These are phyloP conservation scores for Seriola rivoliana DNA, from an alignment of 2,113 vertebrate species.

Conservation along the genomic window DNA sequence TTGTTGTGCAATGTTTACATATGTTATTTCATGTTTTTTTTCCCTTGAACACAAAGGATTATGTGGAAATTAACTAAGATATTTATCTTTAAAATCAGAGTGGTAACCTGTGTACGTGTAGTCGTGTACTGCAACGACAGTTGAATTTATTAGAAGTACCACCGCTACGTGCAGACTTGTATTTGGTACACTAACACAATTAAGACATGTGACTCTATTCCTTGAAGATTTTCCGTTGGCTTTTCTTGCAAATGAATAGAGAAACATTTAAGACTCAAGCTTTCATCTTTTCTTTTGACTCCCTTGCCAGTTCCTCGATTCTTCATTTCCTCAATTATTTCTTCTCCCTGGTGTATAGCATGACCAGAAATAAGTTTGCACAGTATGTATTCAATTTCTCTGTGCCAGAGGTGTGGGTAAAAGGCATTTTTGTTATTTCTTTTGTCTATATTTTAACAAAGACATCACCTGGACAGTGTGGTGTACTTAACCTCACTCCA, in stretches of 20 bases:
- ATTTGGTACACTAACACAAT: slow-evolving; percentile 13
- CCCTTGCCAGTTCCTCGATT: slow-evolving; percentile 34
- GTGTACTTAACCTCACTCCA: slow-evolving; percentile 29
- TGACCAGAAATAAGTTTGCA: slow-evolving; percentile 47
- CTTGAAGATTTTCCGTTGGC: slow-evolving; percentile 1
- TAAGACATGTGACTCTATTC: slow-evolving; percentile 14
- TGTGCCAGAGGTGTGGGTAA: background rate
- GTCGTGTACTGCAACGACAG: background rate
- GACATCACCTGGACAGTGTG: background rate
- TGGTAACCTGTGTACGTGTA: background rate
- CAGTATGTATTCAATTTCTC: background rate
- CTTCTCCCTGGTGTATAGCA: slow-evolving; percentile 34
- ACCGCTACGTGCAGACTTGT: background rate
- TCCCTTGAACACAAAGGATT: slow-evolving; percentile 8
- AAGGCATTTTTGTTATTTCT: background rate
- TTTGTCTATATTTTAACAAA: background rate
- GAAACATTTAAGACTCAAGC: slow-evolving; percentile 41
- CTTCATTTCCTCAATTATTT: slow-evolving; percentile 45
- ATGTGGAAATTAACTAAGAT: slow-evolving; percentile 1
- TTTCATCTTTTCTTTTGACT: slow-evolving; percentile 54
- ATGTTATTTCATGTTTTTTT: background rate
- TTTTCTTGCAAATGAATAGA: slow-evolving; percentile 41
- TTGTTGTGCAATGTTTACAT: background rate
- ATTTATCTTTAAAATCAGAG: slow-evolving; percentile 1
- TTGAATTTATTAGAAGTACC: background rate